These are phyloP conservation scores for Gerris buenoi DNA, from an alignment of 1,140 invertebrate genomes.

Conservation along the genomic window DNA sequence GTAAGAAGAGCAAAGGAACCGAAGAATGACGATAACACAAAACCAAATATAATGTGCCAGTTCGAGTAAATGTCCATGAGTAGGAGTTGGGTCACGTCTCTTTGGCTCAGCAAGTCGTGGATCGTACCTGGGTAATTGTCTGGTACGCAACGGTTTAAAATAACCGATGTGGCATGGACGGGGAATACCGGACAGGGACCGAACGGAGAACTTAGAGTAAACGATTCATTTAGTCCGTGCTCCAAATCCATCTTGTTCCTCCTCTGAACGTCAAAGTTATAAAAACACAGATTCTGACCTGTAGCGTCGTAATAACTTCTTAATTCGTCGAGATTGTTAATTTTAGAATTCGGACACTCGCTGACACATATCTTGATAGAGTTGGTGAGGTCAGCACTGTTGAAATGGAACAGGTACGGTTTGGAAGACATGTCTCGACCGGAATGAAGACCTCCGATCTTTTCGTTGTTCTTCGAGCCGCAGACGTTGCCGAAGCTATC, in stretches of 20 bases:
- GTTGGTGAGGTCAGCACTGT: constrained; percentile 54
- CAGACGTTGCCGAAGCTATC: constrained; percentile 95
- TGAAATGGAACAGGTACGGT: constrained; percentile 70
- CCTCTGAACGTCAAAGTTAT: constrained; percentile 42
- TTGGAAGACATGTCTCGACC: constrained; percentile 66
- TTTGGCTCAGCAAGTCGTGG: constrained; percentile 67
- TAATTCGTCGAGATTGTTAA: constrained; percentile 49
- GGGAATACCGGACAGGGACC: constrained; percentile 57
- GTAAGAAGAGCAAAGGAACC: constrained; percentile 24
- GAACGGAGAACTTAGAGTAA: constrained; percentile 36
- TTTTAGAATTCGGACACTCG: constrained; percentile 55
- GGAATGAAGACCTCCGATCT: constrained; percentile 55
- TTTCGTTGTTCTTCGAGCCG: constrained; percentile 61
- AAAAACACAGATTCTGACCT: constrained; percentile 51
- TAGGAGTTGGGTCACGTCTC: constrained; percentile 74
- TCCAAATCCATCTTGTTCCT: constrained; percentile 6
- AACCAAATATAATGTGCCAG: constrained; percentile 68
- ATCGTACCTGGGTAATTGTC: constrained; percentile 47
- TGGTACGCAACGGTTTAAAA: constrained; percentile 78
- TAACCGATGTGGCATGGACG: constrained; percentile 50
- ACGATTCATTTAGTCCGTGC: constrained; percentile 10
- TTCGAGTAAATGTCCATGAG: constrained; percentile 73
- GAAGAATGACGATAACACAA: constrained; percentile 70
- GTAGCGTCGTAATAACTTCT: constrained; percentile 55
- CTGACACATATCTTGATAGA: constrained; percentile 81